Conservation (phyloP, 2,113 vertebrate genomes). For the Piaya cayana region DNA sequence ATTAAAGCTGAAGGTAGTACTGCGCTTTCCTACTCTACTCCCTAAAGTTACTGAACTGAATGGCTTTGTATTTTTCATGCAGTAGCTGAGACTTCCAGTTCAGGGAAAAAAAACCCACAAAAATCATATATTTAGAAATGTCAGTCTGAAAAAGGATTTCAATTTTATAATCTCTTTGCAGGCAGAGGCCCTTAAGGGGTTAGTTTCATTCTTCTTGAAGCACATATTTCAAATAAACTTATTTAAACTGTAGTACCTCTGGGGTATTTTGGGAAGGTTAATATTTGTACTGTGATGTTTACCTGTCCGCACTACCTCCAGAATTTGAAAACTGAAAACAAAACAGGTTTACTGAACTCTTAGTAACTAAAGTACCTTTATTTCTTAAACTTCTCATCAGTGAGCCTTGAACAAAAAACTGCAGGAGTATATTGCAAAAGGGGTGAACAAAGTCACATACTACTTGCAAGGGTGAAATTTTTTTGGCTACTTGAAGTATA, state of each 20-base stretch:
- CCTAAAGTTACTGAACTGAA: neutral
- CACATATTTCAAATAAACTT: neutral
- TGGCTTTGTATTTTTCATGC: rapidly evolving
- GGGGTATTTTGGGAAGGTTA: neutral
- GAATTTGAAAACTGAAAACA: neutral
- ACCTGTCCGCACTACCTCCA: neutral
- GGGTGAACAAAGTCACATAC: neutral
- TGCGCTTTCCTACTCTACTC: neutral
- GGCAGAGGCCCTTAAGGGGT: neutral
- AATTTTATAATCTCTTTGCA: neutral
- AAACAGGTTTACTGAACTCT: neutral
- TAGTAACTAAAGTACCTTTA: neutral
- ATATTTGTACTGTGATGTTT: neutral
- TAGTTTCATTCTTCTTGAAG: neutral
- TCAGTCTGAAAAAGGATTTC: neutral
- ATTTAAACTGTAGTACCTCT: neutral
- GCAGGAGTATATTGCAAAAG: neutral
- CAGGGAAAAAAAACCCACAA: neutral
- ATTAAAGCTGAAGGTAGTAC: neutral
- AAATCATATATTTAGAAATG: neutral
- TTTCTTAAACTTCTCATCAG: neutral
- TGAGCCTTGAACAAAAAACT: neutral
- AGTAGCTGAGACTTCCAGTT: neutral
- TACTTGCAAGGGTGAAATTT: neutral
- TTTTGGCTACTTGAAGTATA: neutral